A percentile compares a stretch with the other conserved stretches of the same genome.
These are phyloP conservation scores for Amia ocellicauda DNA, from an alignment of 2,113 vertebrate genomes.

Conservation along the genomic window DNA sequence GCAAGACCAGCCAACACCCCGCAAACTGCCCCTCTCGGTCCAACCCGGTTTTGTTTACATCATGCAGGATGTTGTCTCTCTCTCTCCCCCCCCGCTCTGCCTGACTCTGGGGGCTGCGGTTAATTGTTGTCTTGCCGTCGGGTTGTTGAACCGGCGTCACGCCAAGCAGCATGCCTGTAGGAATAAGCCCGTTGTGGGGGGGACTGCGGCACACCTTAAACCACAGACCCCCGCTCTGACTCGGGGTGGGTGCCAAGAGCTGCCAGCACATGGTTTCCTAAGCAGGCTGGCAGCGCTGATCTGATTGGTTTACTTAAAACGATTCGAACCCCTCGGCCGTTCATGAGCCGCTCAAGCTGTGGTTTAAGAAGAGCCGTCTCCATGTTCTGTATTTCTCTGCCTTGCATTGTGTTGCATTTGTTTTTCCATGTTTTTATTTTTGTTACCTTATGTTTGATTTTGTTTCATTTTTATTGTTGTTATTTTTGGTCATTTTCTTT, in stretches of 20 bases:
- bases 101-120: neutral
- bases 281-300: too few species aligned
- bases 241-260: too few species aligned
- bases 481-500: constrained; percentile 2
- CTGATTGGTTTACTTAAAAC: neutral
- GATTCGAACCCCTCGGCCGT: neutral
- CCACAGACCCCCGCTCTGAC: too few species aligned
- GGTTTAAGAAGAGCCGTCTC: neutral
- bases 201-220: too few species aligned
- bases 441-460: constrained; percentile 26
- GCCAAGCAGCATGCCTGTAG: too few species aligned
- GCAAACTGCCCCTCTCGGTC: neutral
- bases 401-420: constrained; percentile 24
- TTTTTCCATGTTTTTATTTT: constrained; percentile 26
- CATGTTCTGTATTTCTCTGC: neutral
- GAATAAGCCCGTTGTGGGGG: neutral
- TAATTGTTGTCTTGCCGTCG: neutral
- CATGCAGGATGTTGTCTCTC: neutral
- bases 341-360: neutral
- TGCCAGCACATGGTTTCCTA: too few species aligned
- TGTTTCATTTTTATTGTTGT: constrained; percentile 21
- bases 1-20: neutral
- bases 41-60: neutral
- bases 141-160: too few species aligned
- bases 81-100: too few species aligned